phyloP scores from a whole-genome alignment of 2,797 vertebrate species.

The Smutsia temminckii region DNA sequence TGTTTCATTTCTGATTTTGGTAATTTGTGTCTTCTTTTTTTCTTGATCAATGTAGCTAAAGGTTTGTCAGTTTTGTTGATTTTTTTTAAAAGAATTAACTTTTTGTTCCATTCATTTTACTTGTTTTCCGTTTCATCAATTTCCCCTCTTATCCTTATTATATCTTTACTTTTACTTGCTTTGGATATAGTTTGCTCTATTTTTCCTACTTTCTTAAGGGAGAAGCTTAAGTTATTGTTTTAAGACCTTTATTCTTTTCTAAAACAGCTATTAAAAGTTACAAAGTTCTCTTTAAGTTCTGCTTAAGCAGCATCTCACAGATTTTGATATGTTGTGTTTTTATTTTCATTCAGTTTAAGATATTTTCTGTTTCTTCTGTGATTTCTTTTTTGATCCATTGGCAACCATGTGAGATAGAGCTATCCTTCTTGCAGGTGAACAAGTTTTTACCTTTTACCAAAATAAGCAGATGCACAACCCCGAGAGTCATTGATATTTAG shows the following conservation, averaged over 20 bases:
- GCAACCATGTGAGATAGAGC: neutral
- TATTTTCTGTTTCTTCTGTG: neutral
- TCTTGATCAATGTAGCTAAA: neutral
- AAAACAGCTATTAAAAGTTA: neutral
- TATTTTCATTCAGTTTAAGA: neutral
- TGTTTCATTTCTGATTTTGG: neutral
- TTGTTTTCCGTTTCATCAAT: neutral
- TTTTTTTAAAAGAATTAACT: neutral
- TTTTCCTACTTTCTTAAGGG: neutral
- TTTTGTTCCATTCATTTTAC: neutral
- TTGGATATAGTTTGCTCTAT: neutral
- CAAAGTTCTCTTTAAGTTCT: neutral
- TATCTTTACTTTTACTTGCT: neutral
- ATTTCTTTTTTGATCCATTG: neutral
- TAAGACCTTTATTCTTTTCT: neutral
- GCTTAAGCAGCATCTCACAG: neutral
- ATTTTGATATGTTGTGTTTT: neutral
- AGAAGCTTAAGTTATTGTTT: neutral
- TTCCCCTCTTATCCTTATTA: neutral
- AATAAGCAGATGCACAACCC: neutral
- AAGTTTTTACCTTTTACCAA: neutral
- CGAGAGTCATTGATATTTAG: neutral
- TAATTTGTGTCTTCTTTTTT: neutral
- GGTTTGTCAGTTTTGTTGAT: neutral
- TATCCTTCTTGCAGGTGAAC: neutral